Percentiles rank a stretch among this genome's conserved stretches.
Conservation (phyloP, 35 echinoderm and acorn worm genomes). For the Eucidaris tribuloides region DNA sequence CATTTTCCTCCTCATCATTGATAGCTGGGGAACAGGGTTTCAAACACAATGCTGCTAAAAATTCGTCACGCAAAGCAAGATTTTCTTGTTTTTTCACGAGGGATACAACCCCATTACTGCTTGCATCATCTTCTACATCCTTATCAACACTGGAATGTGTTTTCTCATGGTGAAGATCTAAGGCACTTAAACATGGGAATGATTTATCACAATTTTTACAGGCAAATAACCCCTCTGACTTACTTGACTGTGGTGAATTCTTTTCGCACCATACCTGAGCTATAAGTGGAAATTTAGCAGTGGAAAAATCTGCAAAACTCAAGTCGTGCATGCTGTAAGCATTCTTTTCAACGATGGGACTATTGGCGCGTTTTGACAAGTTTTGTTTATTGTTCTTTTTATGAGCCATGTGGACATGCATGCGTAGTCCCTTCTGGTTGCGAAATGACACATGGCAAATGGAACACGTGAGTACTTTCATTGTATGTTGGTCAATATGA, state of each 20-base stretch:
- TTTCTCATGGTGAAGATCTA: constrained; percentile 70
- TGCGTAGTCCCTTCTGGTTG: constrained; percentile 83
- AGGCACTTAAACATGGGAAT: constrained; percentile 82
- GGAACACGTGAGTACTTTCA: constrained; percentile 61
- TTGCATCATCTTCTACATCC: background rate
- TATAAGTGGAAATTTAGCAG: constrained; percentile 79
- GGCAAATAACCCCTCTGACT: constrained; percentile 3
- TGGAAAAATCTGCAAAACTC: constrained; percentile 81
- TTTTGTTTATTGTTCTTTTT: constrained; percentile 36
- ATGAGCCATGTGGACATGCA: constrained; percentile 94
- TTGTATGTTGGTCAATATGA: constrained; percentile 82
- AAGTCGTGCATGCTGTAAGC: constrained; percentile 68
- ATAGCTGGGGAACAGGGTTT: constrained; percentile 30
- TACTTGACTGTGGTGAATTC: constrained; percentile 42
- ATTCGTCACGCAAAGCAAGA: constrained; percentile 30
- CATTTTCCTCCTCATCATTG: background rate
- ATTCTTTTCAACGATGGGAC: constrained; percentile 14
- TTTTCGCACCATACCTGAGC: constrained; percentile 85
- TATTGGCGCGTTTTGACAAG: background rate
- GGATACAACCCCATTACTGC: background rate
- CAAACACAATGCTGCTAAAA: constrained; percentile 42
- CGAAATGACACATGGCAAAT: constrained; percentile 74
- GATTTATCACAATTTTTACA: constrained; percentile 68
- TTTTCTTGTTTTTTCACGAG: background rate
- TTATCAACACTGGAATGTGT: background rate